Conservation (phyloP, 2,888 invertebrate species). For the Zele albiditarsus region DNA sequence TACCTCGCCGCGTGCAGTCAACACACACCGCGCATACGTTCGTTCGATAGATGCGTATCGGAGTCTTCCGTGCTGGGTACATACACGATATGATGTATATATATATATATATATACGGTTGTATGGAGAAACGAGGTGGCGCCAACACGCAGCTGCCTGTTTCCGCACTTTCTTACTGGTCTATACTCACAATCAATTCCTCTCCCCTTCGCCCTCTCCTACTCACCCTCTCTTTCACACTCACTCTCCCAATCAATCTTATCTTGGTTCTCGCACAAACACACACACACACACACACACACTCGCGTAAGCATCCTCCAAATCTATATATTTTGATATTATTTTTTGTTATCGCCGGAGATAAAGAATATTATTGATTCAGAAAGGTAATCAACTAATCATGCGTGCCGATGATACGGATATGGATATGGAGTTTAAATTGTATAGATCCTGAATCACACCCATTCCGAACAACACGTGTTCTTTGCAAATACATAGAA, state of each 20-base stretch:
- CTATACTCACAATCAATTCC: neutral
- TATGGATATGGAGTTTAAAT: too few species aligned
- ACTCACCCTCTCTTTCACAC: neutral
- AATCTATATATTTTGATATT: too few species aligned
- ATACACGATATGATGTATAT: slow-evolving; percentile 24
- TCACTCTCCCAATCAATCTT: too few species aligned
- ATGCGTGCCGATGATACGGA: too few species aligned
- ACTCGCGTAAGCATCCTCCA: too few species aligned
- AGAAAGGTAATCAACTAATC: too few species aligned
- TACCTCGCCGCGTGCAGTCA: slow-evolving; percentile 64
- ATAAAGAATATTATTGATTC: too few species aligned
- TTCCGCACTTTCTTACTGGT: slow-evolving; percentile 64
- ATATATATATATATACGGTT: slow-evolving; percentile 24
- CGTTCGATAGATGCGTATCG: slow-evolving; percentile 70
- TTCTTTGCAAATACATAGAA: neutral
- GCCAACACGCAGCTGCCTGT: slow-evolving; percentile 57
- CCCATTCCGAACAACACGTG: neutral
- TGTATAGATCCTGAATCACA: too few species aligned
- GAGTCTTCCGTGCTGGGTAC: slow-evolving; percentile 38
- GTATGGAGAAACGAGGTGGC: slow-evolving; percentile 31
- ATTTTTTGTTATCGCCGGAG: too few species aligned
- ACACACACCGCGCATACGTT: slow-evolving; percentile 64
- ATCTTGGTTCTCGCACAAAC: too few species aligned
- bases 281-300: too few species aligned
- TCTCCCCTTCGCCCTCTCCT: neutral